These are phyloP conservation scores for Triops cancriformis DNA, from an alignment of 1,140 invertebrate genomes.

Conservation along the genomic window DNA sequence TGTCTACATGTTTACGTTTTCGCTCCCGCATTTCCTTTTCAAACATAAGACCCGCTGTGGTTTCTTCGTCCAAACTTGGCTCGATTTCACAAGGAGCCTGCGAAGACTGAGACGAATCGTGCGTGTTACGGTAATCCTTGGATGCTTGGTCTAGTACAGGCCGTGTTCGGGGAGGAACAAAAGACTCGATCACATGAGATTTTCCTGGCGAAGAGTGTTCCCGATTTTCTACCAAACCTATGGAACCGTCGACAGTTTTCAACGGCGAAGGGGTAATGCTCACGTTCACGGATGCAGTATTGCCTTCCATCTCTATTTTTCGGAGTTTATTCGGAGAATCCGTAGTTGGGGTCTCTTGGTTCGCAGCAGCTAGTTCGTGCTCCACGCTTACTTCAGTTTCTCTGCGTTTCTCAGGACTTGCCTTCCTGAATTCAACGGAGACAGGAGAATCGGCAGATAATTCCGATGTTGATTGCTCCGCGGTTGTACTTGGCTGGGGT, in stretches of 20 bases:
- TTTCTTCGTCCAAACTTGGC: background rate
- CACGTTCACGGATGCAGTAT: background rate
- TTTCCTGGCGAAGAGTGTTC: background rate
- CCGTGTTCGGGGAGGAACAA: no score
- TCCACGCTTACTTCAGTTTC: no score
- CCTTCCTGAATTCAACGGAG: no score
- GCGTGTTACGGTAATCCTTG: background rate
- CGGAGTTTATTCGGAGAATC: background rate
- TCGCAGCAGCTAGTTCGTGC: no score
- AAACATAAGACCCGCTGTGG: background rate
- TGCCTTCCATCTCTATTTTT: background rate
- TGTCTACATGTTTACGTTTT: background rate
- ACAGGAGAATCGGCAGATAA: no score
- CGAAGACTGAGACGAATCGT: background rate
- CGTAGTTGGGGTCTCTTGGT: background rate
- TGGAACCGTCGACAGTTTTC: background rate
- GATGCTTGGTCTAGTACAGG: background rate
- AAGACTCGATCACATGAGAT: background rate
- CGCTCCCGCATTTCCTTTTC: constrained; percentile 8
- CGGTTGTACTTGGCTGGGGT: no score
- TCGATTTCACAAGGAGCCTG: background rate
- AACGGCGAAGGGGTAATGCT: background rate
- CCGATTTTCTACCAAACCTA: background rate
- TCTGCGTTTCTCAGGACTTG: no score
- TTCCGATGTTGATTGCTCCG: no score